A percentile compares a stretch with the other conserved stretches of the same genome.
phyloP scores from a whole-genome alignment of 1,140 invertebrate species.

The Drosophila cardini region DNA sequence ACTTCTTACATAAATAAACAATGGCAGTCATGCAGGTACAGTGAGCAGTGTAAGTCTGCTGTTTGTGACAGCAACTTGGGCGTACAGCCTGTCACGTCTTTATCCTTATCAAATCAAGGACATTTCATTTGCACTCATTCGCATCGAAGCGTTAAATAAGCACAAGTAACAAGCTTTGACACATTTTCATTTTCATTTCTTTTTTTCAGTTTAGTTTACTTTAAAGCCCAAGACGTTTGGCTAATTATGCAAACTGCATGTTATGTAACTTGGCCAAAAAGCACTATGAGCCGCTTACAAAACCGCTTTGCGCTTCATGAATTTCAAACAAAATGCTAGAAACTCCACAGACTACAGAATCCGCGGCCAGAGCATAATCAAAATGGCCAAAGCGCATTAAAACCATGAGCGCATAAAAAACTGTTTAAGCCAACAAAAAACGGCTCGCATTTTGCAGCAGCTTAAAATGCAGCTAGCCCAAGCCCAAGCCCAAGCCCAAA shows the following conservation, averaged over 20 bases:
- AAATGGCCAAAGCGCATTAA: slow-evolving; percentile 77
- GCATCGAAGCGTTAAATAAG: slow-evolving; percentile 68
- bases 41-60: slow-evolving; percentile 13
- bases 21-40: slow-evolving; percentile 38
- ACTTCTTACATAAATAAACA: slow-evolving; percentile 26
- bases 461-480: slow-evolving; percentile 55
- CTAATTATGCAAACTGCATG: slow-evolving; percentile 61
- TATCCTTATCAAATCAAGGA: slow-evolving; percentile 57
- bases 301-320: slow-evolving; percentile 65
- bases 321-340: slow-evolving; percentile 62
- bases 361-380: slow-evolving; percentile 52
- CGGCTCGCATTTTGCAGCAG: slow-evolving; percentile 31
- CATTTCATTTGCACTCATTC: slow-evolving; percentile 45
- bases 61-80: slow-evolving; percentile 23
- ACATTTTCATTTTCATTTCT: slow-evolving; percentile 39
- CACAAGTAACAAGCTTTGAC: slow-evolving; percentile 35
- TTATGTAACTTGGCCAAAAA: slow-evolving; percentile 28
- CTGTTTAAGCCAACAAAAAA: slow-evolving; percentile 63
- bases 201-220: not conserved
- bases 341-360: slow-evolving; percentile 12
- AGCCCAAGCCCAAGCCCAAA: too few relatives aligned
- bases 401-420: slow-evolving; percentile 74
- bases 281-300: slow-evolving; percentile 45
- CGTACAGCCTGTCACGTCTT: slow-evolving; percentile 54
- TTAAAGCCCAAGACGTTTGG: not conserved